Base-by-base conservation (phyloP, 2,888 invertebrate genomes). In the Hyles lineata region DNA sequence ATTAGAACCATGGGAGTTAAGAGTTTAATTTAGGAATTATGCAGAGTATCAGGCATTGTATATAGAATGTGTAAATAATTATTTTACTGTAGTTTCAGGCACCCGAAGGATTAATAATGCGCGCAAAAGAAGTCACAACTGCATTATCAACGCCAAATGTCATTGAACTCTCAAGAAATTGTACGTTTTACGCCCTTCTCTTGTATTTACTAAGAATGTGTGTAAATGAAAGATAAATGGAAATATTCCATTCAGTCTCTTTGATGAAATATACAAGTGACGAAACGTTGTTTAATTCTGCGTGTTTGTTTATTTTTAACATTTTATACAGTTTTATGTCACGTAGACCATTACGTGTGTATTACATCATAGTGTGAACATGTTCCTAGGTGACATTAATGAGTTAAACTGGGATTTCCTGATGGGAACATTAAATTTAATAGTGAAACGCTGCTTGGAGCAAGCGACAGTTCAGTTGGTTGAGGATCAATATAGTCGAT, bases 181-280 rank as follows among this genome's bases (percentile, higher is more conserved):
- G 67, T 67, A 67, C 67, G 67, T 67, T 50, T 50, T 50, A 67
- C 43, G 67, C 67, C 50, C 67, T 67, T 67, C 67, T 67, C 67
- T 67, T 43, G 67, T 63, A 21, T 67, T 50, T 67, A 50, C 50
- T 67, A 67, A 67, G 43, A 67, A 67, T 67, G 43, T 7, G 15
- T 67, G 63, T 67, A 67, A 67, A 67, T 43, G 62, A 21, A 67
- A 67, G 50, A 67, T 67, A 25, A 50, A 43, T 67, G 67, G 67
- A 67, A 67, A 67, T 67, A 67, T 67, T 67, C 67, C 67, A 67
- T 67, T 67, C 67, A 50, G 23, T 11, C 35, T 43, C 43, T 35
- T 21, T 67, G 67, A 50, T 23, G 67, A 67, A 43, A 67, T 67
- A 11, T 50, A 43, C 23, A 17, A 15, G 43, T 50, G 23, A 67